Conservation (phyloP, 2,888 invertebrate genomes). For the Aspidiotus rigidus region DNA sequence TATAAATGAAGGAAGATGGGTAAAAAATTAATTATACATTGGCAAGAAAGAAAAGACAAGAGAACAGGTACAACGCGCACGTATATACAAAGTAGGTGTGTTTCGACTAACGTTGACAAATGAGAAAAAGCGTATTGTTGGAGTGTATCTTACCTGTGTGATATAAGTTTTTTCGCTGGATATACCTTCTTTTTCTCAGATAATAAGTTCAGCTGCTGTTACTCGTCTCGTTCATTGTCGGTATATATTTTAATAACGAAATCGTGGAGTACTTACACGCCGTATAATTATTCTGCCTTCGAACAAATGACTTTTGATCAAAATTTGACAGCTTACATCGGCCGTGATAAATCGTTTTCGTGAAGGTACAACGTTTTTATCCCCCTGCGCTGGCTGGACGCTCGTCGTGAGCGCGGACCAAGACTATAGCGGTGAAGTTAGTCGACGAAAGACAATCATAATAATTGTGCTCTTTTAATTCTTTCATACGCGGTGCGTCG, state of each 20-base stretch:
- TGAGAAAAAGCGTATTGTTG: conserved; percentile 24
- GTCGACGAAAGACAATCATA: too few relatives aligned
- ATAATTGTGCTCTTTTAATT: too few relatives aligned
- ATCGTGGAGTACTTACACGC: conserved; percentile 13
- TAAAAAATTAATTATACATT: conserved; percentile 28
- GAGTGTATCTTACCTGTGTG: conserved; percentile 20
- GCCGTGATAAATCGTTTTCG: conserved; percentile 27
- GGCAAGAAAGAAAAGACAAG: not conserved
- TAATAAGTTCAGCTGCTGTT: conserved; percentile 28
- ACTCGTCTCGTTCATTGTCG: conserved; percentile 18
- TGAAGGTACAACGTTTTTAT: conserved; percentile 22
- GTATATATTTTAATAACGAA: conserved; percentile 25
- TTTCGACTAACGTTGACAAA: conserved; percentile 31
- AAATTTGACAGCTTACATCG: conserved; percentile 29
- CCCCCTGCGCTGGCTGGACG: not conserved
- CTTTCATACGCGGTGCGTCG: too few relatives aligned
- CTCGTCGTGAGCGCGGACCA: too few relatives aligned
- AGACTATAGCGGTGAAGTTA: too few relatives aligned
- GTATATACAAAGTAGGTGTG: conserved; percentile 32
- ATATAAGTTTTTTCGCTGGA: not conserved
- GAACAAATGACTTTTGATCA: conserved; percentile 33
- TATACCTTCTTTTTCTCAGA: not conserved
- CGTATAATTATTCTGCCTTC: conserved; percentile 30
- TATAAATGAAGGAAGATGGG: conserved; percentile 1
- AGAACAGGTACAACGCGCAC: conserved; percentile 11